Percentiles rank a stretch among this genome's conserved stretches.
phyloP scores from a whole-genome alignment of 2,888 invertebrate species.

The Dastarcus helophoroides region DNA sequence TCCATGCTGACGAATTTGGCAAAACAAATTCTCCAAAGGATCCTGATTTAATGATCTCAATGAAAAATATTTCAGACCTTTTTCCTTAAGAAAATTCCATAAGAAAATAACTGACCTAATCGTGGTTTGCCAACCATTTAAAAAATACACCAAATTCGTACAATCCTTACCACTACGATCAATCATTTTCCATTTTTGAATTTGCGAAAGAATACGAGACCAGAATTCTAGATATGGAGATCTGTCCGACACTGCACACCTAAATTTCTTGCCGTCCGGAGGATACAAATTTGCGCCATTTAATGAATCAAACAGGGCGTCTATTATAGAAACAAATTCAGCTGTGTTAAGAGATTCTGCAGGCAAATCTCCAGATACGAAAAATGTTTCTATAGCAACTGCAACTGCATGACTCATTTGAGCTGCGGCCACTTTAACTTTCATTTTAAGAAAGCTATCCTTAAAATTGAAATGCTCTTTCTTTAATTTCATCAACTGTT shows the following conservation, averaged over 20 bases:
- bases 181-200: conserved; percentile 2
- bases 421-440: conserved; percentile 11
- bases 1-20: conserved; percentile 6
- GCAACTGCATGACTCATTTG: conserved; percentile 10
- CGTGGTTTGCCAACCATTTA: conserved; percentile 6
- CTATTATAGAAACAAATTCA: conserved; percentile 9
- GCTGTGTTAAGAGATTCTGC: conserved; percentile 10
- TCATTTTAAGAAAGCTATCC: conserved; percentile 11
- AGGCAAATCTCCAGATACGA: conserved; percentile 3
- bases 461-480: conserved; percentile 8
- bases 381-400: conserved; percentile 7
- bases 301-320: conserved; percentile 10
- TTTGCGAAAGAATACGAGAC: conserved; percentile 3
- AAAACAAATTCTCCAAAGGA: conserved; percentile 9
- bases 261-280: conserved; percentile 7
- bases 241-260: neutral
- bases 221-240: conserved; percentile 10
- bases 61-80: conserved; percentile 7
- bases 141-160: conserved; percentile 5
- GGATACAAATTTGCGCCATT: conserved; percentile 2
- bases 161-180: conserved; percentile 1
- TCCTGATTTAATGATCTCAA: conserved; percentile 10
- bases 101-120: neutral
- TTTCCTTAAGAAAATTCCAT: no score
- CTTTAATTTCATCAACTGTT: conserved; percentile 8